Base-by-base conservation (phyloP, 2,888 invertebrate species). In the Acleris literana region DNA sequence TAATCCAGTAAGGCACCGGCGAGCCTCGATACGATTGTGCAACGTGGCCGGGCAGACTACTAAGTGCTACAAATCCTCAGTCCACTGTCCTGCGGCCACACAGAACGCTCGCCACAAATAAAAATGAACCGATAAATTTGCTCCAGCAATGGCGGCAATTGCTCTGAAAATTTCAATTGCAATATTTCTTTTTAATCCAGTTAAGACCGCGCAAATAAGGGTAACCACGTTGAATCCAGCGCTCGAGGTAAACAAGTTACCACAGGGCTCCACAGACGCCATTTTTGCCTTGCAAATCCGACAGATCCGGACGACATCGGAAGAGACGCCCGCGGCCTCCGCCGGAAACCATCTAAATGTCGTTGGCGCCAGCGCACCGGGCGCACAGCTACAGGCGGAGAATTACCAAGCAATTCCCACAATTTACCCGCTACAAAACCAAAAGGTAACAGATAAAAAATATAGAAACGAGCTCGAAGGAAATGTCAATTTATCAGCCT, bases 51-150 rank as follows among this genome's bases (percentile, higher is more conserved):
- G 86, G 92, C 91, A 92, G 92, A 91, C 92, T 82, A 76, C 83
- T 85, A 92, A 92, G 92, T 92, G 92, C 92, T 85, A 89, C 87
- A 91, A 92, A 92, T 92, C 91, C 92, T 79, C 83, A 80, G 79
- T 78, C 74, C 83, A 83, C 79, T 78, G 83, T 77, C 80, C 82
- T 77, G 68, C 77, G 74, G 78, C 79, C 72, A 68, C 39, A 52
- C 62, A 56, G 57, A 29, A 58, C 65, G 54, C 61, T 44, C 48
- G 75, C 72, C 77, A 68, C 72, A 65, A 69, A 69, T 64, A 70
- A 72, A 70, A 70, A 62, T 71, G 53, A 72, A 68, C 65, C 57
- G 65, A 51, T 66, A 70, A 69, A 65, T 68, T 65, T 57, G 11
- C 39, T 59, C 51, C 53, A 73, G 56, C 77, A 69, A 89, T 89